These are phyloP conservation scores for Globicephala melas DNA, from an alignment of 2,113 vertebrate species.

Conservation along the genomic window DNA sequence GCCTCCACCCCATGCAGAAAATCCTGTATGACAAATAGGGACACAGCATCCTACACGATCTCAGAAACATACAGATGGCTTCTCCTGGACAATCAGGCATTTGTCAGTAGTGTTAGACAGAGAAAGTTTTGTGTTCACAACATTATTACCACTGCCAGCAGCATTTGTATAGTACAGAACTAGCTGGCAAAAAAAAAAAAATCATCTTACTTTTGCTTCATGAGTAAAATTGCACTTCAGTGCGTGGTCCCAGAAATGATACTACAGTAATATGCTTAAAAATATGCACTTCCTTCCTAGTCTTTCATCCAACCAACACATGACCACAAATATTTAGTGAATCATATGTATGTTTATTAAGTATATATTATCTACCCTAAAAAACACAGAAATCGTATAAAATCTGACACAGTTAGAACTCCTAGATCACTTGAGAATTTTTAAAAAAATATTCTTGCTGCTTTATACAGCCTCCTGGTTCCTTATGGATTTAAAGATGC, in stretches of 20 bases:
- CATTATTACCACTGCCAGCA: not conserved
- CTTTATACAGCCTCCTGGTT: not conserved
- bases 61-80: conserved; percentile 23
- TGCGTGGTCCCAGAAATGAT: not conserved
- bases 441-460: not conserved
- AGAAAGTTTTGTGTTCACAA: conserved; percentile 26
- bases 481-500: conserved; percentile 9
- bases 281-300: not conserved
- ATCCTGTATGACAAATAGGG: not conserved
- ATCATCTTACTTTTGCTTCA: not conserved
- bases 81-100: conserved; percentile 37
- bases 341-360: not conserved
- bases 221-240: not conserved
- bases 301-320: not conserved
- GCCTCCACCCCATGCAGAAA: not conserved
- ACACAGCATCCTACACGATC: not conserved
- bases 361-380: not conserved
- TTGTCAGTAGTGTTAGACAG: conserved; percentile 48
- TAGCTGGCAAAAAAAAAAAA: not conserved
- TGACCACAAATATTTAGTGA: not conserved
- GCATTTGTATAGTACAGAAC: not conserved
- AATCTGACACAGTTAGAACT: not conserved
- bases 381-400: not conserved
- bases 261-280: not conserved
- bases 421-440: not conserved